Evolutionary conservation across 2,888 invertebrate genomes (phyloP).

Genomic region (Agrypnus murinus): DNA sequence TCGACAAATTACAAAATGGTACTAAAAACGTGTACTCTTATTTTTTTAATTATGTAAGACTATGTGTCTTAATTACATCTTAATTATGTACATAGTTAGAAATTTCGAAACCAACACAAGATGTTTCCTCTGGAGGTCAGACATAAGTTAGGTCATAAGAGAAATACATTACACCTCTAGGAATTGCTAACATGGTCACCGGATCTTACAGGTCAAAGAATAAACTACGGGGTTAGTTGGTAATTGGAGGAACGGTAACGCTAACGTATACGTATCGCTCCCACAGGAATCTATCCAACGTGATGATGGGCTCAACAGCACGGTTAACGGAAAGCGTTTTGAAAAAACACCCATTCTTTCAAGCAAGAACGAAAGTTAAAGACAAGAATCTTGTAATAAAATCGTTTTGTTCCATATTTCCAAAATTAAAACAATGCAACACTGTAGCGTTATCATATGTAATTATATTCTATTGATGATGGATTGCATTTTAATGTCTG

Average conservation of each 20-base stretch:
- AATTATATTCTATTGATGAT: too few species aligned
- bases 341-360: too few species aligned
- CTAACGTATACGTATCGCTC: constrained; percentile 64
- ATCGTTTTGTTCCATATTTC: too few species aligned
- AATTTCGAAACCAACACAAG: constrained; percentile 43
- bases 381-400: too few species aligned
- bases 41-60: background rate
- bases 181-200: constrained; percentile 69
- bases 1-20: too few species aligned
- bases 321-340: constrained; percentile 35
- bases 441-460: too few species aligned
- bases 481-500: background rate
- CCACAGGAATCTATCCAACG: constrained; percentile 45
- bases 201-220: constrained; percentile 68
- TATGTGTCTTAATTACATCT: constrained; percentile 39
- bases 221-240: constrained; percentile 65
- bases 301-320: constrained; percentile 47
- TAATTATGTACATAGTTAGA: constrained; percentile 35
- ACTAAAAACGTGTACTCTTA: too few species aligned
- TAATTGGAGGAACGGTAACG: constrained; percentile 63
- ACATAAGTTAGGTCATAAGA: constrained; percentile 67
- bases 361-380: too few species aligned
- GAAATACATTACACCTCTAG: constrained; percentile 70
- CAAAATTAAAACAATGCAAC: too few species aligned
- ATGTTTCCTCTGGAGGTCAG: constrained; percentile 53